Evolutionary conservation across 2,113 vertebrate species (phyloP).

Genomic region (Pandion haliaetus): DNA sequence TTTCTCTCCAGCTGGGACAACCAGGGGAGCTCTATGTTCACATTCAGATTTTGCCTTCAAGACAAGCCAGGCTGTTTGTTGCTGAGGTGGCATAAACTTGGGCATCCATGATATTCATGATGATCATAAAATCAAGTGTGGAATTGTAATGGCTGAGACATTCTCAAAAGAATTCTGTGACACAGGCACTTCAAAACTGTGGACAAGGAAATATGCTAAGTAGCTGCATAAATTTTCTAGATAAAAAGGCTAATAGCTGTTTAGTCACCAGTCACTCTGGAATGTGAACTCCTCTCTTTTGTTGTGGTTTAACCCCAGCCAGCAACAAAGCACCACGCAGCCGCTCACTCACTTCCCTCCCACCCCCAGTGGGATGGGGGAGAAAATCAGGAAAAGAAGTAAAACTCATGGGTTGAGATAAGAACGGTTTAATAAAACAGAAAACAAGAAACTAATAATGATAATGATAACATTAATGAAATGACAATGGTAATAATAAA

Average conservation of each 20-base stretch:
- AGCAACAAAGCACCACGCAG: no score
- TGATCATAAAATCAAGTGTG: background rate
- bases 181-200: background rate
- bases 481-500: no score
- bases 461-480: no score
- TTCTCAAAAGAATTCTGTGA: background rate
- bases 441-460: no score
- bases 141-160: background rate
- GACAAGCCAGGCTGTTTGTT: background rate
- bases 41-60: background rate
- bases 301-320: no score
- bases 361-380: no score
- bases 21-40: background rate
- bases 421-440: no score
- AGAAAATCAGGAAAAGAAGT: no score
- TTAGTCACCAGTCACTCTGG: background rate
- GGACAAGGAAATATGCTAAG: background rate
- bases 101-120: background rate
- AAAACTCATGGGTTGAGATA: no score
- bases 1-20: background rate
- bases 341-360: no score
- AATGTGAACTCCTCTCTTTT: background rate
- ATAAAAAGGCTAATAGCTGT: background rate
- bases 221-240: background rate
- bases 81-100: background rate